A percentile compares a stretch with the other conserved stretches of the same genome.
Evolutionary conservation across 2,888 invertebrate genomes (phyloP).

Genomic region (Anodontia alba): DNA sequence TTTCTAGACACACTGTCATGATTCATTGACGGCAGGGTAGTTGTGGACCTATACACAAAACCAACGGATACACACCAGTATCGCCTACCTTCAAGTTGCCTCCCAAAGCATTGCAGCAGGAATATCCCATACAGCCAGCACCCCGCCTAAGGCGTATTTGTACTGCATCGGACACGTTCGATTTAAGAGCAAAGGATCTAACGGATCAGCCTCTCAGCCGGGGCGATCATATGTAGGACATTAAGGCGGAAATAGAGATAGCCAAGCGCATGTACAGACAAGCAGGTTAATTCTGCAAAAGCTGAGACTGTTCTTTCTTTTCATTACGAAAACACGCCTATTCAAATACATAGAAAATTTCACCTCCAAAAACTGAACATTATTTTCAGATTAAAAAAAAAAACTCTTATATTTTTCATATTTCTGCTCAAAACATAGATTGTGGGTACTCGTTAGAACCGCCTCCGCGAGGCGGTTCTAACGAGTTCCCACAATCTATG

Average conservation of each 20-base stretch:
- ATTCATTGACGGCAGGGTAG: background rate
- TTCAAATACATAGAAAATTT: too few species aligned
- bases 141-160: constrained; percentile 11
- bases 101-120: constrained; percentile 4
- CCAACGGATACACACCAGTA: too few species aligned
- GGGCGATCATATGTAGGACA: background rate
- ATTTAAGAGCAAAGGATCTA: background rate
- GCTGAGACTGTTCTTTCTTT: background rate
- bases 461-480: too few species aligned
- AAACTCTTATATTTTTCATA: too few species aligned
- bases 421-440: too few species aligned
- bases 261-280: background rate
- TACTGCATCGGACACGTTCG: background rate
- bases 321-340: too few species aligned
- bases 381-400: too few species aligned
- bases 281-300: background rate
- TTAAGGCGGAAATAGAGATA: background rate
- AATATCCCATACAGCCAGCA: constrained; percentile 8
- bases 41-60: constrained; percentile 12
- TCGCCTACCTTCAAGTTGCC: constrained; percentile 17
- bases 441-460: too few species aligned
- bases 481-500: too few species aligned
- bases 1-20: constrained; percentile 24
- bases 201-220: background rate
- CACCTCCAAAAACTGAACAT: too few species aligned